Base-by-base conservation (phyloP, 2,797 vertebrate species). In the Betta splendens region DNA sequence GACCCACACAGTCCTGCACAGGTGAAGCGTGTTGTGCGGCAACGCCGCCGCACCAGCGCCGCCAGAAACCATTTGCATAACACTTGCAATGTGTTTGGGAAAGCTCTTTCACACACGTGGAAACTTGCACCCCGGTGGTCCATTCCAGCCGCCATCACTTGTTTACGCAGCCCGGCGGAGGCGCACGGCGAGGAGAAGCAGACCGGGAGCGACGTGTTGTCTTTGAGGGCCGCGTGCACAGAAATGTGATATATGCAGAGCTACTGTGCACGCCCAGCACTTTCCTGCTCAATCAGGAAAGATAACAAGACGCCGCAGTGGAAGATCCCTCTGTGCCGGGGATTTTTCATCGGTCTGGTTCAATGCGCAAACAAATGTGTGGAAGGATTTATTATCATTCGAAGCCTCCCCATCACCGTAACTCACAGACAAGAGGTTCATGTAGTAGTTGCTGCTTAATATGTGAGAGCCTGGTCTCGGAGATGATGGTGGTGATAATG, bases 51-150 rank as follows among this genome's bases (percentile, higher is more conserved):
- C 75, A 69, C 81, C 77, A 91, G 85, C 75, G 77, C 87, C 70
- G 80, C 79, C 86, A 85, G 91, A 90, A 92, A 91, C 87, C 85
- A 91, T 92, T 91, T 90, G 89, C 90, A 89, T 89, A 90, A 87
- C 89, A 90, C 86, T 83, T 88, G 90, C 89, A 91, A 91, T 89
- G 89, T 91, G 91, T 92, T 92, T 92, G 76, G 89, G 89, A 92
- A 92, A 88, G 85, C 89, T 58, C 85, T 90, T 88, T 85, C 80
- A 89, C 87, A 84, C 72, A 80, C 79, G 84, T 89, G 90, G 91
- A 92, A 92, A 92, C 87, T 89, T 89, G 72, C 80, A 86, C 89
- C 84, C 91, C 90, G 91, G 92, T 93, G 92, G 92, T 93, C 92
- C 85, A 78, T 85, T 91, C 87, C 89, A 87, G 79, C 76, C 79